Evolutionary conservation across 1,140 invertebrate genomes (phyloP).

Genomic region (Mylabris phalerata): DNA sequence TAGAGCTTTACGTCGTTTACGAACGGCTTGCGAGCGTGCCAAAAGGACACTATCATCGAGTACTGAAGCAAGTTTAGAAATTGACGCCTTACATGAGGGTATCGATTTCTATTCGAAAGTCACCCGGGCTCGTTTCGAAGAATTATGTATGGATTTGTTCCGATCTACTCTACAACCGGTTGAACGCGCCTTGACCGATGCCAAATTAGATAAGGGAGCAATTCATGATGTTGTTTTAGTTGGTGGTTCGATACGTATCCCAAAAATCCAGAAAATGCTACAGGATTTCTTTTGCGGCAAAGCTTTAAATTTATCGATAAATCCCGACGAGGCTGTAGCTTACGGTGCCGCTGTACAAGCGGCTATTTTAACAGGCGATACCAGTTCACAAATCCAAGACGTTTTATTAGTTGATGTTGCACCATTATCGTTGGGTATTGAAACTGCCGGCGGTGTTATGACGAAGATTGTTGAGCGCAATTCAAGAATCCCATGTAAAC

Average conservation of each 20-base stretch:
- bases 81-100: conserved; percentile 68
- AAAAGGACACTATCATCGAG: conserved; percentile 61
- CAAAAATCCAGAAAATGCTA: conserved; percentile 59
- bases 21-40: conserved; percentile 67
- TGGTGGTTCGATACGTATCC: conserved; percentile 56
- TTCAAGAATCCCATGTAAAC: conserved; percentile 61
- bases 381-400: conserved; percentile 67
- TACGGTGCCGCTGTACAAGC: conserved; percentile 72
- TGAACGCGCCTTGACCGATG: conserved; percentile 65
- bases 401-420: conserved; percentile 66
- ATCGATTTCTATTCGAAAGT: conserved; percentile 83
- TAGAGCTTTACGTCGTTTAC: conserved; percentile 66
- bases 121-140: conserved; percentile 78
- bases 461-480: conserved; percentile 61
- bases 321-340: conserved; percentile 72
- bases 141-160: conserved; percentile 79
- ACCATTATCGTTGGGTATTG: conserved; percentile 63
- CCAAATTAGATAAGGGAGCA: conserved; percentile 64
- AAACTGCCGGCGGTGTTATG: conserved; percentile 63
- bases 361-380: conserved; percentile 61
- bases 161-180: conserved; percentile 60
- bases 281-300: conserved; percentile 61
- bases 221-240: conserved; percentile 61
- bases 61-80: conserved; percentile 64
- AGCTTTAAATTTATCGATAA: conserved; percentile 62